phyloP scores from a whole-genome alignment of 1,140 invertebrate species.

The Drosophila kohkoa region DNA sequence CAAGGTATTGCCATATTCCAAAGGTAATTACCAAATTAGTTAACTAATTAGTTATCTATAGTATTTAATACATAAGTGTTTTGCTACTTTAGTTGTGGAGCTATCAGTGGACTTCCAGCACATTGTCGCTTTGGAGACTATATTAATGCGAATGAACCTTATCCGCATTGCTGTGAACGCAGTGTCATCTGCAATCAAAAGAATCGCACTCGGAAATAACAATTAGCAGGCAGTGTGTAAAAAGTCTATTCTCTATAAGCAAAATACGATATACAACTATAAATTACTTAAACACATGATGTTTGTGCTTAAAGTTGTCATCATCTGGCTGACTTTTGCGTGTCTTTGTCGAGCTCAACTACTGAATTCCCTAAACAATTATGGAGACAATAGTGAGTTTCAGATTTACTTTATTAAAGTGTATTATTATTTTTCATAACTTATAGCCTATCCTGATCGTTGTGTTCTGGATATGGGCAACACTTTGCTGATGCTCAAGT shows the following conservation, averaged over 20 bases:
- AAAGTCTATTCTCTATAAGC: not conserved
- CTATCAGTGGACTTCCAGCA: not conserved
- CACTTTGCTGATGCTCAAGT: slow-evolving; percentile 24
- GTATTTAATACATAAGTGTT: not conserved
- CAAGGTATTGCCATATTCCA: slow-evolving; percentile 43
- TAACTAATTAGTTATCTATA: slow-evolving; percentile 6
- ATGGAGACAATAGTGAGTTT: slow-evolving; percentile 41
- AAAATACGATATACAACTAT: not conserved
- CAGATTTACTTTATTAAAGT: not conserved
- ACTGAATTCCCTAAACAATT: slow-evolving; percentile 37
- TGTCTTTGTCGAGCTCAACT: not conserved
- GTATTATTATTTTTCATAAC: not conserved
- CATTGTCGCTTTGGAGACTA: slow-evolving; percentile 30
- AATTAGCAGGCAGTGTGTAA: slow-evolving; percentile 9
- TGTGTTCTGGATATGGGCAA: slow-evolving; percentile 57
- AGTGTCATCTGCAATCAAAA: slow-evolving; percentile 10
- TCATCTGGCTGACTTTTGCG: slow-evolving; percentile 2
- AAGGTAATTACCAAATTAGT: slow-evolving; percentile 34
- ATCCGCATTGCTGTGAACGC: slow-evolving; percentile 58
- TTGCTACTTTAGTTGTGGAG: slow-evolving; percentile 48
- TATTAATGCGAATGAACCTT: slow-evolving; percentile 17
- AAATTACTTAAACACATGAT: not conserved
- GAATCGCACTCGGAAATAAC: not conserved
- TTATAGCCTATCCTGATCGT: slow-evolving; percentile 49
- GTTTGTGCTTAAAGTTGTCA: not conserved